These are phyloP conservation scores for Neotoma lepida DNA, from an alignment of 2,113 vertebrate species.

Conservation along the genomic window DNA sequence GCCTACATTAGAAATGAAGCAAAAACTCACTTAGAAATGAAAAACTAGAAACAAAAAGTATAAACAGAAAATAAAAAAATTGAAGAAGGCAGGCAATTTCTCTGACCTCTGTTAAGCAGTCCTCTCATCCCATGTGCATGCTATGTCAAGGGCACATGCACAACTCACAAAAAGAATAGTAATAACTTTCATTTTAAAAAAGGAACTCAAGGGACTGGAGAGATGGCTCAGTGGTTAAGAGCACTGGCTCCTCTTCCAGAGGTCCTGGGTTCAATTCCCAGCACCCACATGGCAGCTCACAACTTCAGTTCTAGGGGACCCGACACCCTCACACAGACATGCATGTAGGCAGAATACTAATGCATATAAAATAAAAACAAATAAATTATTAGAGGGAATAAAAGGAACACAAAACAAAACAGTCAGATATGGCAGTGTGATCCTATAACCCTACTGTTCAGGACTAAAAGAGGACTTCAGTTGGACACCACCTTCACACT, in stretches of 20 bases:
- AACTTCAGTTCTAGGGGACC: no score
- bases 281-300: no score
- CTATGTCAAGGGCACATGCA: background rate
- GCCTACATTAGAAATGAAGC: background rate
- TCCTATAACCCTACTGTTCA: background rate
- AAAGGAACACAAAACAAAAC: background rate
- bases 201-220: no score
- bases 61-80: background rate
- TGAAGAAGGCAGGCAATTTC: background rate
- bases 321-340: no score
- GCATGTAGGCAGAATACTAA: no score
- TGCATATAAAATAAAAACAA: no score
- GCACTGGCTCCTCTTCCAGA: no score
- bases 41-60: background rate
- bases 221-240: no score
- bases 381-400: no score
- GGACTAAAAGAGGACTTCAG: background rate
- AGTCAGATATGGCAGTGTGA: background rate
- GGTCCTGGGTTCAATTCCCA: no score
- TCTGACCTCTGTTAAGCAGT: background rate
- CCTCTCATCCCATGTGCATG: background rate
- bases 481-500: background rate
- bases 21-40: background rate
- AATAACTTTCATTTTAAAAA: background rate
- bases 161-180: background rate